Evolutionary conservation across 1,140 invertebrate genomes (phyloP).

Genomic region (Liolophura sinensis): DNA sequence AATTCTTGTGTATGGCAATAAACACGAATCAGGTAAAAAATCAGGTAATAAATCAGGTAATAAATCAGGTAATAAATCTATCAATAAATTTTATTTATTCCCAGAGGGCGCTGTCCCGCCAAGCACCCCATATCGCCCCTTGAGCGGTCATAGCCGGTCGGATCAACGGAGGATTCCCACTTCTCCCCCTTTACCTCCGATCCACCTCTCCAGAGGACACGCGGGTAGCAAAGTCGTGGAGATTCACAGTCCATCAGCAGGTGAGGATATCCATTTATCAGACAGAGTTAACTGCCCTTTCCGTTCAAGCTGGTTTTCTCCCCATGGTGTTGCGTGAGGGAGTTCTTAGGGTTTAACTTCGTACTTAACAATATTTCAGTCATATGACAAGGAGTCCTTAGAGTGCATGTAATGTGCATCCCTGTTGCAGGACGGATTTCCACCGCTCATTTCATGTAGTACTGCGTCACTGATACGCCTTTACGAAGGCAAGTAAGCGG

Average conservation of each 20-base stretch:
- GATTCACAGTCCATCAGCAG: neutral
- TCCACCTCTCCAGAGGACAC: constrained; percentile 1
- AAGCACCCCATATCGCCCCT: constrained; percentile 6
- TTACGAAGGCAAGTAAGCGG: too few species aligned
- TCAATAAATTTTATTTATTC: neutral
- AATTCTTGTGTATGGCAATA: neutral
- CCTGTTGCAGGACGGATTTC: too few species aligned
- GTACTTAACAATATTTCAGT: too few species aligned
- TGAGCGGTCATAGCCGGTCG: neutral
- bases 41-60: too few species aligned
- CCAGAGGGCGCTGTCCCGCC: neutral
- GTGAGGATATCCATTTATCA: neutral
- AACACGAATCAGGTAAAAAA: neutral
- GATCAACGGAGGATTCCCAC: constrained; percentile 4
- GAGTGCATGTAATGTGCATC: too few species aligned
- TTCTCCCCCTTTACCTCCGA: constrained; percentile 9
- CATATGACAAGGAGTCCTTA: too few species aligned
- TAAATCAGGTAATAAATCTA: too few species aligned
- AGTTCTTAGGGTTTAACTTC: too few species aligned
- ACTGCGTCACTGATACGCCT: too few species aligned
- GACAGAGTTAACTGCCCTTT: neutral
- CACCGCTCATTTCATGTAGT: too few species aligned
- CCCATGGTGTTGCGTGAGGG: too few species aligned
- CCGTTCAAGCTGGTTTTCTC: too few species aligned
- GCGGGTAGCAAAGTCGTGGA: neutral